Conservation (phyloP, 1,140 invertebrate species). For the Calycopis cecrops region DNA sequence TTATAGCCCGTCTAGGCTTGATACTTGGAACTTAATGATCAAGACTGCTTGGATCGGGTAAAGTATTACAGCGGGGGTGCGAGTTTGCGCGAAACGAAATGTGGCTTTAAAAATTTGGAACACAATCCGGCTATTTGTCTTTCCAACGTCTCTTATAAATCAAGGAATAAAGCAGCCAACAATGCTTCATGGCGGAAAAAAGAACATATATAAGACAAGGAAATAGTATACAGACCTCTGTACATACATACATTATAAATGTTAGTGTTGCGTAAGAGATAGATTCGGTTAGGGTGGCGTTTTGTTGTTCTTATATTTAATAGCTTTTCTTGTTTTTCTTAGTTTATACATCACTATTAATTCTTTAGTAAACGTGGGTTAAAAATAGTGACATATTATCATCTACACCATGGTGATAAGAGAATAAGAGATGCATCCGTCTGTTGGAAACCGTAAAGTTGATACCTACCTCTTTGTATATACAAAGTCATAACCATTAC, state of each 20-base stretch:
- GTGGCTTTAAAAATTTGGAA: slow-evolving; percentile 78
- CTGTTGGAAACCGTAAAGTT: too few relatives aligned
- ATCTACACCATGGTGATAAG: too few relatives aligned
- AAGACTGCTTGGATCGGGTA: slow-evolving; percentile 34
- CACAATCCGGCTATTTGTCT: slow-evolving; percentile 77
- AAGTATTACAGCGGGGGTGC: slow-evolving; percentile 50
- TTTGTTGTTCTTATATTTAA: slow-evolving; percentile 7
- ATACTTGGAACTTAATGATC: slow-evolving; percentile 24
- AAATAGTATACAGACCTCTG: slow-evolving; percentile 68
- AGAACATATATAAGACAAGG: slow-evolving; percentile 69
- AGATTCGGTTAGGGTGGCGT: slow-evolving; percentile 19
- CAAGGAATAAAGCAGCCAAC: slow-evolving; percentile 77
- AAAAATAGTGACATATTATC: too few relatives aligned
- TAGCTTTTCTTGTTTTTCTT: neutral
- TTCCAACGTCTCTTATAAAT: slow-evolving; percentile 76
- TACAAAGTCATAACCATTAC: too few relatives aligned
- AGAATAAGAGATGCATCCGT: too few relatives aligned
- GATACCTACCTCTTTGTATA: too few relatives aligned
- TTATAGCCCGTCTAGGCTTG: slow-evolving; percentile 2
- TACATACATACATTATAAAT: slow-evolving; percentile 65
- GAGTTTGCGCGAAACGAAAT: slow-evolving; percentile 71
- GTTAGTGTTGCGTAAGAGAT: slow-evolving; percentile 59
- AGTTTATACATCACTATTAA: too few relatives aligned
- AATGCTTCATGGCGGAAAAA: slow-evolving; percentile 76
- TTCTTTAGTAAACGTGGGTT: too few relatives aligned